Base-by-base conservation (phyloP, 2,888 invertebrate genomes). In the Hydrotaea cyrtoneurina region DNA sequence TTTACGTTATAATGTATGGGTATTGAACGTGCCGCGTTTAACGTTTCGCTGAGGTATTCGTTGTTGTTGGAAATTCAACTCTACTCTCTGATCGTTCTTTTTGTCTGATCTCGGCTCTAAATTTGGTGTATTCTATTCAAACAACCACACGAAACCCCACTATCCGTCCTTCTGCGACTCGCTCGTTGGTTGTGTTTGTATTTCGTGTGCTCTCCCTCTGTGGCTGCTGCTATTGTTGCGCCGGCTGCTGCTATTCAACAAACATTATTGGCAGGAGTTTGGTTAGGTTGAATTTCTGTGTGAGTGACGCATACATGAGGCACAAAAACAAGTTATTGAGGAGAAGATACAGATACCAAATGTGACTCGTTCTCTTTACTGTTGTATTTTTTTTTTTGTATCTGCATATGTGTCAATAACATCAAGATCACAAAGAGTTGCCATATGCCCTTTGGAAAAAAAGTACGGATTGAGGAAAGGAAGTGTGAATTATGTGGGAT, bases 311-410 rank as follows among this genome's bases (percentile, higher is more conserved):
- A 83, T 82, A 75, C 69, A 64, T 62, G n/a, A 21, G 55, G 77
- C 76, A 82, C 78, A 36, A 79, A 85, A 85, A 85, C 85, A 55
- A 82, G 85, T 85, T 85, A n/a, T 85, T 79, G 77, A n/a, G n/a
- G n/a, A n/a, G n/a, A n/a, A 82, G 85, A 77, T 85, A 66, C 23
- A 62, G 26, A 31, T 50, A 10, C 31, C 10, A 17, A n/a, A 21
- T 5, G 31, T 26, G 62, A 62, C 71, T 85, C 82, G 50, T 19
- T 77, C 72, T 72, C 71, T 66, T 39, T 17, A 17, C 2, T 62
- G 82, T 81, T 76, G 75, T 80, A 81, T 84, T 87, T 86, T 19
- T 83, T 86, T n/a, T n/a, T n/a, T n/a, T 87, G 17, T 87, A 86
- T 59, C 31, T 71, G 46, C 80, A 78, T 72, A 46, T 15, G 17